Conservation (phyloP, 2,888 invertebrate species). For the Athrips mouffetella region DNA sequence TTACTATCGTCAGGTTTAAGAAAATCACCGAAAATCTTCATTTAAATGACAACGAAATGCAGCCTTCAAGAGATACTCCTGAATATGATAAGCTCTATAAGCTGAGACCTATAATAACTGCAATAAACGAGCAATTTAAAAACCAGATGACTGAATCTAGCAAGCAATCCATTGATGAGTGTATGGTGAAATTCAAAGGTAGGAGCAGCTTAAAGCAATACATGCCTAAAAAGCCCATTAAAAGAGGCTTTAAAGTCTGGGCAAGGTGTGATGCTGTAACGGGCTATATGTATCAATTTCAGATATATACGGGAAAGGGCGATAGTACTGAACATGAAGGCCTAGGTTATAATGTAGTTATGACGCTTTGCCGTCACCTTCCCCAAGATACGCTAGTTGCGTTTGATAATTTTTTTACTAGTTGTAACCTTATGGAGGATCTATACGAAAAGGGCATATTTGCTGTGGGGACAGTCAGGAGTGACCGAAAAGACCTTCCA, state of each 20-base stretch:
- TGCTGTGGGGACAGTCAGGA: conserved; percentile 22
- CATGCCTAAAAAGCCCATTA: conserved; percentile 24
- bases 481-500: conserved; percentile 20
- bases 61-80: too few species aligned
- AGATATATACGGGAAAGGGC: conserved; percentile 14
- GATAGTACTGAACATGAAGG: conserved; percentile 8
- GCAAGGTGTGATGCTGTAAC: conserved; percentile 14
- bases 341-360: conserved; percentile 14
- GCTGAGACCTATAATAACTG: conserved; percentile 8
- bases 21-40: too few species aligned
- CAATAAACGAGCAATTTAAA: background rate
- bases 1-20: too few species aligned
- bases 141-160: conserved; percentile 2
- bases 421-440: conserved; percentile 20
- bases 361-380: background rate
- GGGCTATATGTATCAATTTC: conserved; percentile 13
- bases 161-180: conserved; percentile 22
- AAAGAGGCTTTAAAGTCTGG: conserved; percentile 21
- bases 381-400: conserved; percentile 21
- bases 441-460: conserved; percentile 16
- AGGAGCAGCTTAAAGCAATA: conserved; percentile 20
- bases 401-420: conserved; percentile 23
- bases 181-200: too few species aligned
- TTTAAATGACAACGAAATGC: too few species aligned
- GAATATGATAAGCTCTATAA: conserved; percentile 16